These are phyloP conservation scores for Ethmia dodecea DNA, from an alignment of 2,888 invertebrate genomes.

Conservation along the genomic window DNA sequence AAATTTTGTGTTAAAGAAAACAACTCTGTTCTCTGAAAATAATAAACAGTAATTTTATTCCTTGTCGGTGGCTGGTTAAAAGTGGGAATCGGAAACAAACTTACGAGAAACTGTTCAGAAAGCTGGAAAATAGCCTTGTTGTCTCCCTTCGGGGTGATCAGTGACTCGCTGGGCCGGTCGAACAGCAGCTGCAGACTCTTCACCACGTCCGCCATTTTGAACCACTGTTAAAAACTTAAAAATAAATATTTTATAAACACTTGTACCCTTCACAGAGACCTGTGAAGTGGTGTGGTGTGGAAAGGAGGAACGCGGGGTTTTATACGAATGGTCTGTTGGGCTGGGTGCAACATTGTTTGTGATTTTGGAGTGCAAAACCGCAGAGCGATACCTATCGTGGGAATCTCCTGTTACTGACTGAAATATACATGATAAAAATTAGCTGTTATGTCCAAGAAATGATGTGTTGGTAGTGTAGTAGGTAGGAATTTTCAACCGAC, in stretches of 20 bases:
- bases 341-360: not conserved
- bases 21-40: no score
- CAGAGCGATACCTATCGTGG: no score
- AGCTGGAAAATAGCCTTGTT: conserved; percentile 78
- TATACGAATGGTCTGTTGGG: not conserved
- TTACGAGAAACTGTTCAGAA: conserved; percentile 79
- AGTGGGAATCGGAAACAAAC: no score
- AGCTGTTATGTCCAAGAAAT: no score
- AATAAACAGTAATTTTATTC: no score
- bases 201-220: conserved; percentile 38
- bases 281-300: conserved; percentile 51
- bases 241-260: conserved; percentile 6
- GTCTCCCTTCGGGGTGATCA: conserved; percentile 80
- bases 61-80: no score
- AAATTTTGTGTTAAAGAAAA: no score
- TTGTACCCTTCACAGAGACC: conserved; percentile 51
- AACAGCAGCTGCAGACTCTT: conserved; percentile 60
- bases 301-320: not conserved
- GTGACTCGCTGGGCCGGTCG: conserved; percentile 79
- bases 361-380: conserved; percentile 23
- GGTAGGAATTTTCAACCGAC: no score
- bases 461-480: no score
- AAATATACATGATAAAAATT: no score
- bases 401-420: no score
- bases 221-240: conserved; percentile 10